phyloP scores from a whole-genome alignment of 2,888 invertebrate species.

The Ochropleura plecta region DNA sequence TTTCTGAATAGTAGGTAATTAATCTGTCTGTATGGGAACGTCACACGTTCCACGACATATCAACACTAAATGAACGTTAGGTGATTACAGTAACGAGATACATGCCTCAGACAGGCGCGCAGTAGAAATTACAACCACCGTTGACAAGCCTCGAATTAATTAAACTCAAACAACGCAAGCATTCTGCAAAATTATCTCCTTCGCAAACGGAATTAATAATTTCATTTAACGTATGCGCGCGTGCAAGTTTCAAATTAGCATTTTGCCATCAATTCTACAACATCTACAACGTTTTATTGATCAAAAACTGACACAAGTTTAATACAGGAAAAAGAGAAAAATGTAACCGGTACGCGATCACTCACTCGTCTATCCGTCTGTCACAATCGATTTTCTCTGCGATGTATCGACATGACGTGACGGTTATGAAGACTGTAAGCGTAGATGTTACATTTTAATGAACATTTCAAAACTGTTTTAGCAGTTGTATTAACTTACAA shows the following conservation, averaged over 20 bases:
- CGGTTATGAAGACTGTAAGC: conserved; percentile 15
- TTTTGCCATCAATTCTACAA: conserved; percentile 61
- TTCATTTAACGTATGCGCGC: conserved; percentile 79
- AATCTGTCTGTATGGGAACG: conserved; percentile 53
- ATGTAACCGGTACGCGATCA: conserved; percentile 37
- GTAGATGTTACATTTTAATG: conserved; percentile 2
- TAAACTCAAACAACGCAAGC: conserved; percentile 88
- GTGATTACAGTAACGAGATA: conserved; percentile 85
- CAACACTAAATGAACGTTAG: conserved; percentile 77
- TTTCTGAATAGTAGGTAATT: conserved; percentile 37
- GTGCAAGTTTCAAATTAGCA: conserved; percentile 73
- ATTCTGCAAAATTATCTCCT: conserved; percentile 87
- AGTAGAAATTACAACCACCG: conserved; percentile 85
- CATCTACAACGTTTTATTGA: conserved; percentile 27
- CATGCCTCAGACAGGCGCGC: conserved; percentile 83
- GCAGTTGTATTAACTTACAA: not conserved
- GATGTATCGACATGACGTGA: conserved; percentile 8
- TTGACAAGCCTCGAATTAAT: conserved; percentile 89
- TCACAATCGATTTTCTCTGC: conserved; percentile 48
- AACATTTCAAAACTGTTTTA: not conserved
- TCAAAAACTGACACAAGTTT: conserved; percentile 14
- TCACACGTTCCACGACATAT: conserved; percentile 64
- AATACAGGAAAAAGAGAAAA: conserved; percentile 3
- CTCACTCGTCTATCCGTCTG: conserved; percentile 45
- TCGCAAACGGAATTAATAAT: conserved; percentile 86